phyloP scores from a whole-genome alignment of 2,888 invertebrate genomes.

The Sepiola atlantica region DNA sequence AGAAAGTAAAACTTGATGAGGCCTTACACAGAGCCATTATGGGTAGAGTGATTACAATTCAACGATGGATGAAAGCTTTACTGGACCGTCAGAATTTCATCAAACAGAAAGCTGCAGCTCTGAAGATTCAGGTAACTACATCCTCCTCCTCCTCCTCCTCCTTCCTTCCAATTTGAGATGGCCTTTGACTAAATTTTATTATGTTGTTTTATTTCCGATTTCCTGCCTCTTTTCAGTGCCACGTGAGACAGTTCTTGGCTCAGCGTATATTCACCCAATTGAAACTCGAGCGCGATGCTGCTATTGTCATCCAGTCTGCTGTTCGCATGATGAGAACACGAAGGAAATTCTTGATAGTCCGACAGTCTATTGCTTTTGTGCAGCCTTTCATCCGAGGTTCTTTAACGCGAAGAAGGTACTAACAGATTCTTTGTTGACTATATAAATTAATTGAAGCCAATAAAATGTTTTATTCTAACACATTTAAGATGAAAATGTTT shows the following conservation, averaged over 20 bases:
- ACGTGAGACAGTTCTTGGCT: slow-evolving; percentile 53
- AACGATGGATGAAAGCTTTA: slow-evolving; percentile 90
- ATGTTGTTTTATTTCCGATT: not conserved
- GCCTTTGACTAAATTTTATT: not conserved
- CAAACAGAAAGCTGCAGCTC: slow-evolving; percentile 82
- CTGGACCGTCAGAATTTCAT: slow-evolving; percentile 86
- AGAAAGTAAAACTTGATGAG: slow-evolving; percentile 93
- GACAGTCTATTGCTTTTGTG: slow-evolving; percentile 74
- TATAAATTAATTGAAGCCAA: not conserved
- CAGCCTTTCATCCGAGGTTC: slow-evolving; percentile 85
- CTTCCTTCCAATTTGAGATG: not conserved
- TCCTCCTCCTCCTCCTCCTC: not conserved
- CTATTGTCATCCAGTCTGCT: slow-evolving; percentile 84
- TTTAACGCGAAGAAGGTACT: slow-evolving; percentile 78
- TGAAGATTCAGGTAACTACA: slow-evolving; percentile 81
- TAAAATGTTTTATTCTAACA: not conserved
- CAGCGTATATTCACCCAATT: slow-evolving; percentile 65
- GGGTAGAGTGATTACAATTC: slow-evolving; percentile 91
- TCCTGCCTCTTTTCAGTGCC: slow-evolving; percentile 51
- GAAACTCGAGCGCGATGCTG: slow-evolving; percentile 72
- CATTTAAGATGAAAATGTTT: not conserved
- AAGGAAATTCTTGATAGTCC: slow-evolving; percentile 82
- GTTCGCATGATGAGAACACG: slow-evolving; percentile 84
- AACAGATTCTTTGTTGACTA: not conserved
- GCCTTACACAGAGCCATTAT: slow-evolving; percentile 94